Percentiles rank a stretch among this genome's conserved stretches.
Evolutionary conservation across 1,140 invertebrate species (phyloP).

Genomic region (Pectinophora gossypiella): DNA sequence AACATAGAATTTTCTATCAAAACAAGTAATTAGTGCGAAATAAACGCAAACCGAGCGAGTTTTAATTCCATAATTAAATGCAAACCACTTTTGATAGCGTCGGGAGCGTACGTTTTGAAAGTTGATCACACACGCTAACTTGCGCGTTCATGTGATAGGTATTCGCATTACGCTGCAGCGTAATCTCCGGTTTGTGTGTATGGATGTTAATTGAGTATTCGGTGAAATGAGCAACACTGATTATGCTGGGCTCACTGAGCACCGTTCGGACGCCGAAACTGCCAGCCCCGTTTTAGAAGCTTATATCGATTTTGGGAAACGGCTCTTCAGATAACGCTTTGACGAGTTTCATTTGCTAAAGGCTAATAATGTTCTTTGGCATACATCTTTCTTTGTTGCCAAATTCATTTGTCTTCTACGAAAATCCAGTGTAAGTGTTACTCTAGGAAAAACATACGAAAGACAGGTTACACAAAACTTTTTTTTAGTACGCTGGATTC

Average conservation of each 20-base stretch:
- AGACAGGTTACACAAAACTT: too few relatives aligned
- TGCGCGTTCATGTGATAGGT: not conserved
- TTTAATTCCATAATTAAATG: not conserved
- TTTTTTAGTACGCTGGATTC: too few relatives aligned
- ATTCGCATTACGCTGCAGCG: not conserved
- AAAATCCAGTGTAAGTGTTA: too few relatives aligned
- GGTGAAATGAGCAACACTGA: constrained; percentile 20
- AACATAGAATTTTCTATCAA: too few relatives aligned
- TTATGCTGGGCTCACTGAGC: constrained; percentile 22
- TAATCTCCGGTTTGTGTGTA: constrained; percentile 26
- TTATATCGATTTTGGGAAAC: not conserved
- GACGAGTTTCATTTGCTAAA: too few relatives aligned
- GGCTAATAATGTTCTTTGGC: too few relatives aligned
- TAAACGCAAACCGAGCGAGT: too few relatives aligned
- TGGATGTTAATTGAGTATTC: constrained; percentile 36
- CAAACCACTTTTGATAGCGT: not conserved
- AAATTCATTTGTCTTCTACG: too few relatives aligned
- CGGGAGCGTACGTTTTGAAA: not conserved
- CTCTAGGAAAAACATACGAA: too few relatives aligned
- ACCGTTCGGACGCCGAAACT: not conserved
- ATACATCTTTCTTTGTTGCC: too few relatives aligned
- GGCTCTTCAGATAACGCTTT: not conserved
- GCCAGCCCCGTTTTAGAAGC: not conserved
- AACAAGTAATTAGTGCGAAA: not conserved
- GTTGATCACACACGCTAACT: not conserved